Evolutionary conservation across 2,113 vertebrate species (phyloP), one percentile per base, ranked within the genome.

Genomic region (Raja brachyura): DNA sequence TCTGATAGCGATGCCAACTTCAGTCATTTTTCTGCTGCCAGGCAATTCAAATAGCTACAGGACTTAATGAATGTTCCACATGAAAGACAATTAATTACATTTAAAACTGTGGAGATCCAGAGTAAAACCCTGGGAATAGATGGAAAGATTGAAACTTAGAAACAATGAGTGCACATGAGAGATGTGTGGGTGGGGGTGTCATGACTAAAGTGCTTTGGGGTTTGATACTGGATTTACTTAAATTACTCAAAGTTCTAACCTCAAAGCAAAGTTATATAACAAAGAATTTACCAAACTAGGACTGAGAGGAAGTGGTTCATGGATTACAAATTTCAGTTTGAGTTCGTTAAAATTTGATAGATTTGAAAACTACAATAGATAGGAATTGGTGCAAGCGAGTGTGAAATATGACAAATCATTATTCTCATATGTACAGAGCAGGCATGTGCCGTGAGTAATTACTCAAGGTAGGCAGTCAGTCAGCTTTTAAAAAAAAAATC

Each of bases 141-240:
- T 85, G 59, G 81, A 56, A 85, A 28, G 81, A 85, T 11, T 85
- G 54, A 85, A 85, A 56, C 16, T 6, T 48, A 81, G 16, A 85
- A 85, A 85, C 81, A 85, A 85, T 85, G 81, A 85, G 25, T 56
- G 59, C 39, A 54, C 54, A 22, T 85, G 13, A 79, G 33, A 79
- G 16, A 6, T 39, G 14, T 59, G 22, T 8, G 54, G 81, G 8
- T 2, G 9, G 81, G 48, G 79, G 20, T 85, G 22, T 28, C 10
- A 3, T n/a, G 81, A 28, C 6, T 25, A 20, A 11, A 0, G 54
- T 85, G 81, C 48, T 22, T 85, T 22, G 5, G 81, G 81, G 10
- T 22, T 85, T 59, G 81, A 25, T 85, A 85, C 25, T 85, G 48
- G 48, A 85, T 59, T 25, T 9, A 85, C 81, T 28, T 25, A 28